Evolutionary conservation across 2,113 vertebrate species (phyloP).

Genomic region (Aegithalos caudatus): DNA sequence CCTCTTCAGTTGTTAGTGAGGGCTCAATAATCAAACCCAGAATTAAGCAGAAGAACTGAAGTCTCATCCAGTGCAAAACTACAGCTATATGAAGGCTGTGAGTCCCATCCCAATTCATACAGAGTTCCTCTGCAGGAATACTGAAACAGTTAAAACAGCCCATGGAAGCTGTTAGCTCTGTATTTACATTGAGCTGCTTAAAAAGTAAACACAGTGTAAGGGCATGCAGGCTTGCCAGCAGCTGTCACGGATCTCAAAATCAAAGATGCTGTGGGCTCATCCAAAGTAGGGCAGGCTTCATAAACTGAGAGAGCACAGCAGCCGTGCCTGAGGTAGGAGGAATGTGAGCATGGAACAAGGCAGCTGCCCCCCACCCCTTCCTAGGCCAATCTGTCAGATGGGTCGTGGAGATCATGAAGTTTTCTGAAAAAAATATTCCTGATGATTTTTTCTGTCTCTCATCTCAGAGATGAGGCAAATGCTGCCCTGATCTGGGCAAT

Average conservation of each 20-base stretch:
- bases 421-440: not conserved
- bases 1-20: not conserved
- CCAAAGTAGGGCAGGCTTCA: not conserved
- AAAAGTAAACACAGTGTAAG: not conserved
- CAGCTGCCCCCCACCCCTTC: not conserved
- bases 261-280: not conserved
- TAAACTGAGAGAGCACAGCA: not conserved
- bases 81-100: not conserved
- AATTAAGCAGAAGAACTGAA: not conserved
- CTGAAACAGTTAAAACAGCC: not conserved
- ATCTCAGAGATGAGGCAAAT: not conserved
- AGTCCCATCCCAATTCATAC: not conserved
- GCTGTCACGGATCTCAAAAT: conserved; percentile 4
- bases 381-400: not conserved
- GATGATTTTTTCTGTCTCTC: not conserved
- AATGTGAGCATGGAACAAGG: not conserved
- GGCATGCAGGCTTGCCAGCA: not conserved
- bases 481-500: conserved; percentile 10
- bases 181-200: not conserved
- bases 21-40: not conserved
- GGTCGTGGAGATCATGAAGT: not conserved
- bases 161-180: not conserved
- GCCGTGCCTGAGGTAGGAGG: not conserved
- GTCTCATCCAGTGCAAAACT: not conserved
- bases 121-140: not conserved